These are phyloP conservation scores for Xestobium rufovillosum DNA, from an alignment of 2,888 invertebrate genomes.

Conservation along the genomic window DNA sequence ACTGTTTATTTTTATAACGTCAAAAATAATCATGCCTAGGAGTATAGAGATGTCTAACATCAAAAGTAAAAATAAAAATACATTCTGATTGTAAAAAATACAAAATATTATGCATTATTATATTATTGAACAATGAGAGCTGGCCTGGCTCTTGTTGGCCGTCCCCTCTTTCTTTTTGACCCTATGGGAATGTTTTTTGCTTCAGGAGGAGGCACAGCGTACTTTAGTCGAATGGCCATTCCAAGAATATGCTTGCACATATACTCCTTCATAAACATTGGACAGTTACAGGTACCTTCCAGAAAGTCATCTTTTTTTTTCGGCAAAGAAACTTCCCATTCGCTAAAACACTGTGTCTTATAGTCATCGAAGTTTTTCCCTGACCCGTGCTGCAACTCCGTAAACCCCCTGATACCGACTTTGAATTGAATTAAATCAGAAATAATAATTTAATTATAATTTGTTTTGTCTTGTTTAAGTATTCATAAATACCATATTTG, in stretches of 20 bases:
- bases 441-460: no score
- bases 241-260: slow-evolving; percentile 7
- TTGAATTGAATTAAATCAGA: no score
- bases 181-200: slow-evolving; percentile 3
- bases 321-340: slow-evolving; percentile 10
- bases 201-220: slow-evolving; percentile 7
- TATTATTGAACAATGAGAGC: slow-evolving; percentile 7
- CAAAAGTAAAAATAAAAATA: no score
- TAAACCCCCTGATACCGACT: no score
- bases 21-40: no score
- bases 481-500: no score
- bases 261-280: slow-evolving; percentile 9
- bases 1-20: no score
- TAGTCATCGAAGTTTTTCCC: slow-evolving; percentile 9
- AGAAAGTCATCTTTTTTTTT: slow-evolving; percentile 10
- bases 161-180: slow-evolving; percentile 9
- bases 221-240: not conserved
- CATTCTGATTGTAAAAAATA: no score
- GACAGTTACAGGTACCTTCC: slow-evolving; percentile 10
- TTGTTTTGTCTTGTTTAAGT: no score
- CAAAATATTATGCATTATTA: no score
- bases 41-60: no score
- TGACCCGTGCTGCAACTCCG: no score
- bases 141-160: slow-evolving; percentile 5
- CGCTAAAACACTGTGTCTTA: slow-evolving; percentile 6